A percentile compares a stretch with the other conserved stretches of the same genome.
Evolutionary conservation across 2,113 vertebrate species (phyloP).

Genomic region (Seriola rivoliana): DNA sequence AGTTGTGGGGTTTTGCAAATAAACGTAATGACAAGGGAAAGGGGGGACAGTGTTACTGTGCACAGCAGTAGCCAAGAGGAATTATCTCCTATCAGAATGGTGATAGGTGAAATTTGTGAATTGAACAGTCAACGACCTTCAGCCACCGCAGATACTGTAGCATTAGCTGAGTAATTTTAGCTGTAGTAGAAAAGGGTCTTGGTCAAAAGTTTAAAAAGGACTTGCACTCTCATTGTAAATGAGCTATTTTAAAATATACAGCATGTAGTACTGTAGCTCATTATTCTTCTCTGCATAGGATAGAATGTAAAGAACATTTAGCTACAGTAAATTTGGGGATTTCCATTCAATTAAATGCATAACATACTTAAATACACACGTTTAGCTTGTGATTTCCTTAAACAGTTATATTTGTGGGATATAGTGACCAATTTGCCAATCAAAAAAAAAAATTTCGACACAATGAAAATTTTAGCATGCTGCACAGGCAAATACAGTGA

Average conservation of each 20-base stretch:
- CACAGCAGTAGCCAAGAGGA: background rate
- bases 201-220: background rate
- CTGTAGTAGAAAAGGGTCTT: conserved; percentile 8
- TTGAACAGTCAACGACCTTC: background rate
- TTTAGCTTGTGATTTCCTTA: background rate
- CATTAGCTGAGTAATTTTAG: background rate
- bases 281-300: conserved; percentile 2
- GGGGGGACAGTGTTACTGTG: background rate
- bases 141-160: background rate
- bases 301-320: background rate
- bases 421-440: conserved; percentile 5
- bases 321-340: background rate
- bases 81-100: background rate
- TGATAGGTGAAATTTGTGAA: background rate
- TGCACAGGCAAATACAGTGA: conserved; percentile 42
- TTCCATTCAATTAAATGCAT: background rate
- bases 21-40: background rate
- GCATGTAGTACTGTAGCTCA: background rate
- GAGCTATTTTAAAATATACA: background rate
- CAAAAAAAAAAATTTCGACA: background rate
- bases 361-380: background rate
- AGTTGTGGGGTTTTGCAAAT: conserved; percentile 18
- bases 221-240: background rate
- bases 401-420: background rate
- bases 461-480: conserved; percentile 41